Base-by-base conservation (phyloP, 2,113 vertebrate species). In the Paramisgurnus dabryanus region DNA sequence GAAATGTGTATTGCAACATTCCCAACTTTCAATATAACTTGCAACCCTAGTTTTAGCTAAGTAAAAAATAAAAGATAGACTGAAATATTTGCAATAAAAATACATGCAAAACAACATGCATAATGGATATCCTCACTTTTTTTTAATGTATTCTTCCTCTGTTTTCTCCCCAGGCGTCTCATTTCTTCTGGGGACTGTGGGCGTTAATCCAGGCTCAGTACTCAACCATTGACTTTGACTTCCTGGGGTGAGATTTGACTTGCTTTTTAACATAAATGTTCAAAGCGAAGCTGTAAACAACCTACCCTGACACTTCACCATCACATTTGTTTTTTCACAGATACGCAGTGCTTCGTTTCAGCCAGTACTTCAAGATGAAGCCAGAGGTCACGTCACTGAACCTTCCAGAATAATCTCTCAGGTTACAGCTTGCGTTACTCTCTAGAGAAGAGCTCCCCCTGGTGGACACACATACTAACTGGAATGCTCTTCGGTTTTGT, bases 101-200 rank as follows among this genome's bases (percentile, higher is more conserved):
- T 53, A 53, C 50, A 13, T 5, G 15, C 5, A 53, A 53, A 53
- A 53, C 15, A 53, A 53, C 49, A 50, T 34, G 27, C 27, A 34
- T 2, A 58, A 60, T 22, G 55, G 10, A 2, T 41, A 49, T 82
- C 41, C 11, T 72, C 34, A 49, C 15, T 45, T 27, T 66, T 79
- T 22, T 77, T 9, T 76, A 49, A 83, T 6, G 68, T 11, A 80
- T 7, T 80, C 22, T 41, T 15, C 11, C 47, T 76, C 27, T 57
- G 79, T 45, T 55, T 45, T 4, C 12, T 13, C 7, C 53, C 53
- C 80, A 99, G 98, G 98, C 96, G 15, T 99, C 98, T 7, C 97
- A 99, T 89, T 99, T 96, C 94, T 96, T 99, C 86, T 99, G 97
- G 98, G 98, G 96, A 57, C 86, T 99, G 66, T 99, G 98, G 98